Evolutionary conservation across 1,140 invertebrate species (phyloP).

Genomic region (Agrypnia vestita): DNA sequence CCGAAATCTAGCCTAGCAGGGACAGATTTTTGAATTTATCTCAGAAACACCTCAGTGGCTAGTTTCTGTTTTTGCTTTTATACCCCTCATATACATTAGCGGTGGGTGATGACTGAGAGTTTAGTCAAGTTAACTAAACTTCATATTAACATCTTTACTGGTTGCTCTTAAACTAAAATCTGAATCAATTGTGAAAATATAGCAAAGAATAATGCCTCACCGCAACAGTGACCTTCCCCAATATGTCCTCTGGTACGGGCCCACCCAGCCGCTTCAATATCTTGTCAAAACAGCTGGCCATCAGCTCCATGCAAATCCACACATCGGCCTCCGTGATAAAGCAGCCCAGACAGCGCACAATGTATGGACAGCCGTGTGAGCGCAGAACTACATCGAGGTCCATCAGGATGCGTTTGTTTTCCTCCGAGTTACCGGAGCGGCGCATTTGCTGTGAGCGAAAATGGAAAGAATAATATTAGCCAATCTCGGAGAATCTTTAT

Average conservation of each 20-base stretch:
- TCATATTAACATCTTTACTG: too few species aligned
- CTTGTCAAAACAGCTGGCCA: slow-evolving; percentile 99
- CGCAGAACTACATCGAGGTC: slow-evolving; percentile 98
- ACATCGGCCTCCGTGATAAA: slow-evolving; percentile 96
- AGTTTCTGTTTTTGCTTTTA: too few species aligned
- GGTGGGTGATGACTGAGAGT: too few species aligned
- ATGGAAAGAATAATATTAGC: too few species aligned
- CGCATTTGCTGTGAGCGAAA: slow-evolving; percentile 93
- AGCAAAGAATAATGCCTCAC: slow-evolving; percentile 75
- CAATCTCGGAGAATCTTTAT: too few species aligned
- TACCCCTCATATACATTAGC: too few species aligned
- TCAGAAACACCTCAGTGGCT: too few species aligned
- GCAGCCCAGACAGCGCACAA: slow-evolving; percentile 97
- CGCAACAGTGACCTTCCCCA: slow-evolving; percentile 97
- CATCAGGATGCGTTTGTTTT: slow-evolving; percentile 98
- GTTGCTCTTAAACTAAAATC: too few species aligned
- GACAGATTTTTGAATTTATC: too few species aligned
- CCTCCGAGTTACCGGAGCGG: slow-evolving; percentile 94
- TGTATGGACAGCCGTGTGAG: slow-evolving; percentile 96
- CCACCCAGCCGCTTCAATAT: slow-evolving; percentile 88
- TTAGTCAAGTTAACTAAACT: too few species aligned
- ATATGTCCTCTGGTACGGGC: slow-evolving; percentile 94
- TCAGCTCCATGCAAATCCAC: slow-evolving; percentile 96
- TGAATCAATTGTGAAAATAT: slow-evolving; percentile 15
- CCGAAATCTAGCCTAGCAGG: too few species aligned